Percentiles rank a stretch among this genome's conserved stretches.
phyloP scores from a whole-genome alignment of 1,140 invertebrate genomes.

The Thereuonema tuberculata region DNA sequence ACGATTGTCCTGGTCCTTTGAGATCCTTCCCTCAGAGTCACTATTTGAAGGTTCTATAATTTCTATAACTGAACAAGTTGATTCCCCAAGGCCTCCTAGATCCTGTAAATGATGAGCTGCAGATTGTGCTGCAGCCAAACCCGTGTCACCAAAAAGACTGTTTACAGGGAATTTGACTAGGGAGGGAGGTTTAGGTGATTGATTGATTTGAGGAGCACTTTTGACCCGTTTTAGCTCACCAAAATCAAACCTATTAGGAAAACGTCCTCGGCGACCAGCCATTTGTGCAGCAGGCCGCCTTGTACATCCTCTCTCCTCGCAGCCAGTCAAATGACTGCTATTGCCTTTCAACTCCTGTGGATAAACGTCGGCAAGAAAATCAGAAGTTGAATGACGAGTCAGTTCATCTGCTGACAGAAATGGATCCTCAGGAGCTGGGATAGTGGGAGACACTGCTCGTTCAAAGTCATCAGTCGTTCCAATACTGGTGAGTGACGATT shows the following conservation, averaged over 20 bases:
- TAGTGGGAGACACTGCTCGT: slow-evolving; percentile 7
- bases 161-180: background rate
- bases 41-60: background rate
- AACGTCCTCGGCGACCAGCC: no score
- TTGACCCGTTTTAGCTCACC: background rate
- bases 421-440: slow-evolving; percentile 1
- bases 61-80: slow-evolving; percentile 2
- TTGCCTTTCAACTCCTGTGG: no score
- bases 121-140: background rate
- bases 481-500: slow-evolving; percentile 21
- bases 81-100: background rate
- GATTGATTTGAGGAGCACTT: background rate
- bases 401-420: background rate
- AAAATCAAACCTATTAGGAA: no score
- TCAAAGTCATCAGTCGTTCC: background rate
- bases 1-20: no score
- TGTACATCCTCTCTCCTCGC: no score
- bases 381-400: no score
- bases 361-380: no score
- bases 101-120: background rate
- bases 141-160: no score
- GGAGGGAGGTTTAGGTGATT: background rate
- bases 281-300: no score
- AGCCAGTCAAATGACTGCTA: no score
- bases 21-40: no score